Base-by-base conservation (phyloP, 2,113 vertebrate species). In the Ancistrus triradiatus region DNA sequence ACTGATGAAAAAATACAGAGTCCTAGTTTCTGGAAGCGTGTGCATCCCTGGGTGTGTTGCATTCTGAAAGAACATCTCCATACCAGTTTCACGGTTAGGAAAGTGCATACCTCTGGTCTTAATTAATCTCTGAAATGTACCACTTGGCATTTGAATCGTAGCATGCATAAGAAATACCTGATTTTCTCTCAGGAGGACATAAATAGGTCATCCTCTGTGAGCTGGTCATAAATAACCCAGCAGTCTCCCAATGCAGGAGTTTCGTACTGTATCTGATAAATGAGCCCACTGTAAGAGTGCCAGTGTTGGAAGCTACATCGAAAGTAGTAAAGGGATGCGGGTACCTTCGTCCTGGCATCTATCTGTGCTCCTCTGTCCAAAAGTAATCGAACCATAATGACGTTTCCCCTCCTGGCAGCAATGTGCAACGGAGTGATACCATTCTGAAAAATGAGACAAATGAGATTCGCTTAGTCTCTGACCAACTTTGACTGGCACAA, bases 401-500 rank as follows among this genome's bases (percentile, higher is more conserved):
- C 87, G 19, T 99, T 98, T 8, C 96, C 96, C 27, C 96, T 89
- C 55, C 95, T 90, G 70, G 95, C 89, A 38, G 96, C 95, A 7
- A 99, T 96, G 75, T 99, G 96, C 72, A 99, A 74, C 0, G 96
- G 95, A 0, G 95, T 98, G 79, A 99, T 99, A 74, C 96, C 96
- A 0, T 98, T 99, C 96, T 99, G 76, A 43, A 43, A 47, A 35
- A 10, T 22, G 18, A 3, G 63, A 24, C 52, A 15, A 2, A 46
- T 22, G 37, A 35, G 17, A 50, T 43, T 59, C 1, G 24, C 53
- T 19, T 33, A 49, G 44, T 28, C 4, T 38, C 37, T 38, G 37
- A n/a, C n/a, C n/a, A n/a, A n/a, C n/a, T n/a, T n/a, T n/a, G n/a
- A n/a, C n/a, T n/a, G n/a, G n/a, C n/a, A n/a, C n/a, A n/a, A n/a